Evolutionary conservation across 2,113 vertebrate genomes (phyloP).

Genomic region (Prolemur simus): DNA sequence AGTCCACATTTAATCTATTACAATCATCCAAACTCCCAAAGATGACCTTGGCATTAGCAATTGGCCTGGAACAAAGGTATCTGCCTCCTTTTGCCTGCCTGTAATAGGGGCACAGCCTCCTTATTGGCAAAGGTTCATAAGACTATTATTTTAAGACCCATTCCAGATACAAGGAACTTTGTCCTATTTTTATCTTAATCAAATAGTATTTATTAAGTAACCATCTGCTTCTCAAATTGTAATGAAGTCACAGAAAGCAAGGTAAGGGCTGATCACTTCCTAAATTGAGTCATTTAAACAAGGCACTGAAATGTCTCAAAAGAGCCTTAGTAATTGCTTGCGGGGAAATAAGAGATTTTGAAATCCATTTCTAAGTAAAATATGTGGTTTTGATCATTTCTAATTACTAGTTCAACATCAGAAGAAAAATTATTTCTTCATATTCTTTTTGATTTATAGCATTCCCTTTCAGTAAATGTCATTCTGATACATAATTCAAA

Average conservation of each 20-base stretch:
- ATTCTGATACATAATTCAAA: neutral
- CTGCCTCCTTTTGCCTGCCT: neutral
- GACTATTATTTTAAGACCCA: neutral
- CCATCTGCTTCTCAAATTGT: neutral
- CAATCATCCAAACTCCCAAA: neutral
- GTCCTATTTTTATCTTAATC: neutral
- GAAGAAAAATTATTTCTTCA: constrained; percentile 9
- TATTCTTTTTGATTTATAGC: neutral
- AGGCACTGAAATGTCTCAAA: neutral
- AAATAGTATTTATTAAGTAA: constrained; percentile 7
- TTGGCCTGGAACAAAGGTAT: neutral
- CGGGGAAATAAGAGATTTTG: constrained; percentile 11
- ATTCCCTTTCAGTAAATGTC: neutral
- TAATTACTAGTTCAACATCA: neutral
- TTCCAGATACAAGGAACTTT: neutral
- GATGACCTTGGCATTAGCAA: neutral
- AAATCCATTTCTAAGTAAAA: neutral
- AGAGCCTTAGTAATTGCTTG: neutral
- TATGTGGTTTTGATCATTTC: constrained; percentile 14
- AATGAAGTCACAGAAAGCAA: neutral
- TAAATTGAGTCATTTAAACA: constrained; percentile 8
- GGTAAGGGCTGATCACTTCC: neutral
- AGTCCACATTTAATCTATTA: neutral
- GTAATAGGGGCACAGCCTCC: accelerated
- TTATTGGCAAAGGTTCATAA: neutral